Conservation (phyloP, 1,140 invertebrate species). For the Penaeus japonicus region DNA sequence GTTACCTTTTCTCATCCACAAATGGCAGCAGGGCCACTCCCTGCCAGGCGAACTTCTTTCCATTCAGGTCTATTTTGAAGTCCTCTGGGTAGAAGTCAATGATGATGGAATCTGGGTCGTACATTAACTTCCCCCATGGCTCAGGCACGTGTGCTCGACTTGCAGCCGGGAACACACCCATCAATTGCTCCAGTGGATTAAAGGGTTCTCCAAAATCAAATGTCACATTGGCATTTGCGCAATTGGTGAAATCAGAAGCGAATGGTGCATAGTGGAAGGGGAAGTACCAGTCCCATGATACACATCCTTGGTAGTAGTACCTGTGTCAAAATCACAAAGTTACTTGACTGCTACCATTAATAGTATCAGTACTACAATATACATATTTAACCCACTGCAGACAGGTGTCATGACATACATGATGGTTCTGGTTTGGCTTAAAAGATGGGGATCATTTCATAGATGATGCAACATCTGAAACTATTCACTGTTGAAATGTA, state of each 20-base stretch:
- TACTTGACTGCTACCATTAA: too few relatives aligned
- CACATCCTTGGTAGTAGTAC: slow-evolving; percentile 78
- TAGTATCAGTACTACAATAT: too few relatives aligned
- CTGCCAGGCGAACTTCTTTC: slow-evolving; percentile 99
- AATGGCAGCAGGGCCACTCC: slow-evolving; percentile 97
- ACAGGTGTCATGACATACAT: too few relatives aligned
- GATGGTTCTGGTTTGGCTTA: too few relatives aligned
- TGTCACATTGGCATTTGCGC: slow-evolving; percentile 72
- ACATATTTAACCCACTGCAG: too few relatives aligned
- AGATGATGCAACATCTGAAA: too few relatives aligned
- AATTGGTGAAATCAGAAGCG: slow-evolving; percentile 97
- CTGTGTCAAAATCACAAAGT: neutral
- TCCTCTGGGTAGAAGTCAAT: slow-evolving; percentile 99
- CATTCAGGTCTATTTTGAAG: slow-evolving; percentile 99
- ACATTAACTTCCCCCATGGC: slow-evolving; percentile 95
- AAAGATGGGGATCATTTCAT: too few relatives aligned
- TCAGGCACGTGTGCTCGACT: slow-evolving; percentile 91
- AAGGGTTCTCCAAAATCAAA: slow-evolving; percentile 80
- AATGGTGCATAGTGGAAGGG: slow-evolving; percentile 99
- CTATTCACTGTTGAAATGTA: too few relatives aligned
- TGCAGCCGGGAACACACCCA: slow-evolving; percentile 99
- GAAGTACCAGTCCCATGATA: slow-evolving; percentile 99
- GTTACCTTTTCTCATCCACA: slow-evolving; percentile 82
- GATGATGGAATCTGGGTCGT: slow-evolving; percentile 89
- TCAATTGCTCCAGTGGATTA: slow-evolving; percentile 96